Evolutionary conservation across 2,888 invertebrate genomes (phyloP), one percentile per base, ranked within the genome.

Genomic region (Habrosyne pyritoides): DNA sequence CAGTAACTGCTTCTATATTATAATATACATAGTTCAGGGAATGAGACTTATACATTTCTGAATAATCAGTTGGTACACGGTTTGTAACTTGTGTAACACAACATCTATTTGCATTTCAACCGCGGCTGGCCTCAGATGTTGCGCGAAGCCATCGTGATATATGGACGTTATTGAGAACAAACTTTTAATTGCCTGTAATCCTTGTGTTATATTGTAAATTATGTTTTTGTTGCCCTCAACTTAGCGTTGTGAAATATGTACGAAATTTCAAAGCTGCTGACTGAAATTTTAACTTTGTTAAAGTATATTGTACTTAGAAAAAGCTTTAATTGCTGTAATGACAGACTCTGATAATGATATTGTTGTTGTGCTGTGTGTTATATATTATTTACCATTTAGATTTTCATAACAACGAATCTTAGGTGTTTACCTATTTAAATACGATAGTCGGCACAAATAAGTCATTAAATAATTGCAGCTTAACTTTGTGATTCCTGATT

Each of bases 131-230:
- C 87, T 80, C 89, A 89, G 89, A 84, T 90, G 88, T 79, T 77
- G 70, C 56, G 54, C 66, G 71, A 76, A 73, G 79, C 82, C 72
- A 73, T 74, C 71, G 73, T 88, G 86, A 89, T 87, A 84, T 87
- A 89, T 82, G 83, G 78, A 77, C 73, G 80, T 84, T 87, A 87
- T 87, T 86, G 79, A 77, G 77, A 83, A 82, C 81, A 86, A 91
- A 91, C 82, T 91, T 91, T 88, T 89, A 90, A 91, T 90, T 90
- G 87, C 81, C 69, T 64, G 70, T 80, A 88, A 90, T 88, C 86
- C 84, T 82, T 67, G 70, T 72, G 73, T 80, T 81, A 81, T 82
- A 77, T 71, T 78, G 80, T 67, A 71, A 74, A 76, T 79, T 74
- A 68, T 69, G 72, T 67, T 75, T 71, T 66, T 68, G 72, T 70